Percentiles rank a stretch among this genome's conserved stretches.
Conservation (phyloP, 2,113 vertebrate species). For the Salvelinus fontinalis region DNA sequence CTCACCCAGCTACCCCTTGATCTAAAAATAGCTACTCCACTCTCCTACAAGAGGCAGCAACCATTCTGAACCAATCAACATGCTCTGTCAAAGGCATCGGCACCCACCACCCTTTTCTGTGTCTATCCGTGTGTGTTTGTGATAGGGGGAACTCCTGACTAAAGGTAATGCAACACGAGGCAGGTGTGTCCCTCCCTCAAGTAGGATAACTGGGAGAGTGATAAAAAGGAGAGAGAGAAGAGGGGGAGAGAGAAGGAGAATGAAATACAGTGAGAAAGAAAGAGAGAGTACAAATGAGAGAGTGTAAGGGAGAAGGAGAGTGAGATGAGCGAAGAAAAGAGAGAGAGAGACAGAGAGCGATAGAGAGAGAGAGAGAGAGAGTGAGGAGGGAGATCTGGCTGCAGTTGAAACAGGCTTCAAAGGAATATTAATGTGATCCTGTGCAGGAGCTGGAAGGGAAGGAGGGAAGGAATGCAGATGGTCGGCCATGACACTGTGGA, state of each 20-base stretch:
- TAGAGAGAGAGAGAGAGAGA: slow-evolving; percentile 17
- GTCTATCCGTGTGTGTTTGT: slow-evolving; percentile 21
- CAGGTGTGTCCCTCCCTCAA: background rate
- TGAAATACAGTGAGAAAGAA: background rate
- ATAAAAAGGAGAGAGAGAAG: slow-evolving; percentile 17
- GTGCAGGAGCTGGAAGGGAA: slow-evolving; percentile 53
- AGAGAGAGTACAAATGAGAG: slow-evolving; percentile 9
- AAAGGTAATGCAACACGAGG: slow-evolving; percentile 50
- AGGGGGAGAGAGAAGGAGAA: slow-evolving; percentile 5
- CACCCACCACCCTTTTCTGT: slow-evolving; percentile 52
- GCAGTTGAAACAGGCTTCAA: slow-evolving; percentile 70
- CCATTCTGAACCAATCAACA: slow-evolving; percentile 77
- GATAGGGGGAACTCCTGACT: slow-evolving; percentile 62
- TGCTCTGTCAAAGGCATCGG: slow-evolving; percentile 70
- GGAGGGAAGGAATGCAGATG: background rate
- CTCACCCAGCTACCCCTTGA: slow-evolving; percentile 75
- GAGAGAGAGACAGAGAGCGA: background rate
- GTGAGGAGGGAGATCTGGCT: slow-evolving; percentile 46
- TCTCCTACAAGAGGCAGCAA: slow-evolving; percentile 76
- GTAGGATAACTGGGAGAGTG: slow-evolving; percentile 9
- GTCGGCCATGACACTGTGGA: no score
- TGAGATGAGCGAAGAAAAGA: background rate
- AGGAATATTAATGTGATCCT: slow-evolving; percentile 75
- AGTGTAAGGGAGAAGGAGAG: background rate
- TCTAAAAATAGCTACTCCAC: slow-evolving; percentile 76